Evolutionary conservation across 2,888 invertebrate species (phyloP), one percentile per base, ranked within the genome.

Genomic region (Agrochola circellaris): DNA sequence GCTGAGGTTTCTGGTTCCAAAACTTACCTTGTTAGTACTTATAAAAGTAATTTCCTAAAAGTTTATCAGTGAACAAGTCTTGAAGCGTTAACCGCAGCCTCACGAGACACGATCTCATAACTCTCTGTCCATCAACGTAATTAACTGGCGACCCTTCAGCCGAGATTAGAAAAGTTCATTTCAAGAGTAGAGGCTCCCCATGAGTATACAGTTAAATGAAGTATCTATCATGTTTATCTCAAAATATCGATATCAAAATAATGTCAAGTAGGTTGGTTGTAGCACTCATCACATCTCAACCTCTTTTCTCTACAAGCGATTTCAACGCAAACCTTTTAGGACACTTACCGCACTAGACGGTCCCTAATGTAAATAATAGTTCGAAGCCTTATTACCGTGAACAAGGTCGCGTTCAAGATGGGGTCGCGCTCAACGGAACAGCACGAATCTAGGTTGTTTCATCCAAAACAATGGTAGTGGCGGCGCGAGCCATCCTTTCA

Each of bases 401-500:
- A 83, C 89, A 88, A 89, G 85, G 87, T 88, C 85, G 79, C 65
- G 70, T 73, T 56, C 26, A 73, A 86, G 86, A 85, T 88, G 61
- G 69, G 76, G 81, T 77, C 76, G 82, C 85, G 87, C 77, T 88
- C 83, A 79, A 81, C 79, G 78, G 82, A 82, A 82, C 82, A 81
- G 62, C 81, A 80, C 60, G 86, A 86, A 90, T 92, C 89, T 91
- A 88, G 90, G 90, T 90, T 89, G 91, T 87, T 88, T 88, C 76
- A 86, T 92, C 89, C 89, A 90, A 91, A 94, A 93, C 92, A 89
- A 86, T 86, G 92, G 89, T 91, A 89, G 88, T 91, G 88, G 89
- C 89, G 85, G 83, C 66, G 61, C 34, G 84, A 74, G 86, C 89
- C 89, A 84, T 90, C 89, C 90, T 91, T 92, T 93, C 91, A 92